Evolutionary conservation across 2,113 vertebrate genomes (phyloP), one percentile per base, ranked within the genome.

Genomic region (Myiopsitta monachus): DNA sequence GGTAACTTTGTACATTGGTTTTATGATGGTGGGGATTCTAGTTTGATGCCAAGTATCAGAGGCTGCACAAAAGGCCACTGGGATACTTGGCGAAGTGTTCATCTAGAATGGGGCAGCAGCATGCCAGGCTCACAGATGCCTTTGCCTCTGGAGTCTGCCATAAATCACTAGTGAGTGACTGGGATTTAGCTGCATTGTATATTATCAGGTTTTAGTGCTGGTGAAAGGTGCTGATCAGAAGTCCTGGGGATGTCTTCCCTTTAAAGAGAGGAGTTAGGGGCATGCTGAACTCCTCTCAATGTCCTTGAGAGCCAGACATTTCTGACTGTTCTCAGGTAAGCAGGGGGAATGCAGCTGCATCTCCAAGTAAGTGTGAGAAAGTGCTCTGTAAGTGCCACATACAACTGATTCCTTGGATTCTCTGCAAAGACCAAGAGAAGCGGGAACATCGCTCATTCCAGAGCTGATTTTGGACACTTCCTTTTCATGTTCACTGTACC

Each of bases 321-420:
- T 74, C 79, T 68, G 83, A 47, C 51, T 67, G 49, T 55, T 63
- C 74, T 22, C 3, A 3, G 75, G 59, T 47, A 38, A 90, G 76
- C 21, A 88, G 41, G 7, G 43, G 46, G 23, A 90, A 81, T 14
- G 43, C 21, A 93, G 79, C 79, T 88, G 75, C 59, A 67, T 43
- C 80, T 57, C 66, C 47, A 83, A 36, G 27, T 2, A 64, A 62
- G 41, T 31, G 43, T 57, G 39, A 92, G 15, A 90, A 95, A 96
- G 94, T 93, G 92, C 95, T 93, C 79, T 61, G 31, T 68, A 96
- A 96, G 95, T 96, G 96, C 88, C 69, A 87, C 19, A 15, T 10
- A 67, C 11, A 90, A 84, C 61, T 38, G 49, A 81, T 59, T 62
- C 70, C 64, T 46, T 46, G 74, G 23, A 61, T 62, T 83, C 88